These are phyloP conservation scores for Spodoptera litura DNA, from an alignment of 1,140 invertebrate species.

Conservation along the genomic window DNA sequence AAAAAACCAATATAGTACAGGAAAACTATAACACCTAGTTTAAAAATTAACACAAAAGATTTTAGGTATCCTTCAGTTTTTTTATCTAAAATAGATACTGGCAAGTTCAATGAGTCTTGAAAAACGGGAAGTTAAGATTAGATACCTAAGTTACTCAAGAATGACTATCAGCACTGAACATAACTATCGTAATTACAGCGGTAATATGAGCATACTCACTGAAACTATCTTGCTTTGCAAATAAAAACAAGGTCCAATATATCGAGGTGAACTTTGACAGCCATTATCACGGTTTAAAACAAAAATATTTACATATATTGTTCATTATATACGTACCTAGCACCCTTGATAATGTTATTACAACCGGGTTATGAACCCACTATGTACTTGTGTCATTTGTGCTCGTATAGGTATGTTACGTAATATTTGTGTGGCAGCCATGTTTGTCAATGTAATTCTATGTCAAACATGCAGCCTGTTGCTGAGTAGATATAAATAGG, in stretches of 20 bases:
- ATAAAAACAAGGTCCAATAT: conserved; percentile 62
- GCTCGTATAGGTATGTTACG: conserved; percentile 38
- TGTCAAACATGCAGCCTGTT: not conserved
- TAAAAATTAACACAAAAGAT: too few species aligned
- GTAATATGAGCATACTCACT: not conserved
- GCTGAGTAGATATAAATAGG: too few species aligned
- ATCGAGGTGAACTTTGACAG: conserved; percentile 72
- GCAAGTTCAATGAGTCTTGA: too few species aligned
- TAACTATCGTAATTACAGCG: conserved; percentile 14
- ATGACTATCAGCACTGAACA: not conserved
- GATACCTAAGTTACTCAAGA: not conserved
- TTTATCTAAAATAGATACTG: too few species aligned
- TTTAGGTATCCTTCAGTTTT: too few species aligned
- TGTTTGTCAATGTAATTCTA: conserved; percentile 29
- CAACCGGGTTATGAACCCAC: conserved; percentile 53
- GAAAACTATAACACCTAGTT: too few species aligned
- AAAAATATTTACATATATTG: conserved; percentile 70
- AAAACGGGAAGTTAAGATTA: too few species aligned
- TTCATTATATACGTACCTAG: conserved; percentile 56
- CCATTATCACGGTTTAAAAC: conserved; percentile 62
- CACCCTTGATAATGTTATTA: conserved; percentile 41
- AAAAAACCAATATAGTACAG: too few species aligned
- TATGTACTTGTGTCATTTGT: conserved; percentile 33
- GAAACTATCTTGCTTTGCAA: conserved; percentile 55
- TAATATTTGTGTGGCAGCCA: conserved; percentile 48